Base-by-base conservation (phyloP, 1,140 invertebrate species). In the Lutraria rhynchaena region DNA sequence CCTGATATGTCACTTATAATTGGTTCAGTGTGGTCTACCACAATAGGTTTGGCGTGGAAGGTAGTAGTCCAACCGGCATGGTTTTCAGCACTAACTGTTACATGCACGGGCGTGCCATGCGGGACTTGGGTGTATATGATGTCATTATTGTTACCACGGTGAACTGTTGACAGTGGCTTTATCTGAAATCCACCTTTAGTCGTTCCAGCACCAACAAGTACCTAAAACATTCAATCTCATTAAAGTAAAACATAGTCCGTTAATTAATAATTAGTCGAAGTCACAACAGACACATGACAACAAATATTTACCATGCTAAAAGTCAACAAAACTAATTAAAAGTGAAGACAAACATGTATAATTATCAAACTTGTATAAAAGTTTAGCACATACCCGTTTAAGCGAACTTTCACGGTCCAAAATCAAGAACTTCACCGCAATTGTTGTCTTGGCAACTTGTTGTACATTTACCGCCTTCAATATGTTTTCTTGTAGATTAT, bases 121-220 rank as follows among this genome's bases (percentile, higher is more conserved):
- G 61, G 70, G 19, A 61, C 51, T 27, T 84, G 27, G 24, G n/a
- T 57, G 4, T 71, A 27, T 17, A 73, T 37, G 15, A 83, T 5
- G 9, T 37, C 27, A 3, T 69, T 46, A 57, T 81, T 58, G 57
- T 63, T 55, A 33, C 49, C 55, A 53, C 44, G 49, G 53, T 61
- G 57, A 17, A 60, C 53, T 22, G 22, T 11, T 2, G 44, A 55
- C 31, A 78, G 63, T 55, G 82, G 60, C 49, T 46, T 37, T 17
- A 83, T 37, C 53, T 83, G 82, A 11, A 78, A 80, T 15, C 76
- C 76, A 22, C 70, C 83, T 2, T 29, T 19, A 4, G 76, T 81
- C 2, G 83, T 84, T 76, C 83, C 83, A 24, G 67, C 63, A 15
- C 83, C 83, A 5, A 76, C 13, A 53, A 51, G 58, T 41, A 76